Evolutionary conservation across 2,888 invertebrate genomes (phyloP), one percentile per base, ranked within the genome.

Genomic region (Bombylius discolor): DNA sequence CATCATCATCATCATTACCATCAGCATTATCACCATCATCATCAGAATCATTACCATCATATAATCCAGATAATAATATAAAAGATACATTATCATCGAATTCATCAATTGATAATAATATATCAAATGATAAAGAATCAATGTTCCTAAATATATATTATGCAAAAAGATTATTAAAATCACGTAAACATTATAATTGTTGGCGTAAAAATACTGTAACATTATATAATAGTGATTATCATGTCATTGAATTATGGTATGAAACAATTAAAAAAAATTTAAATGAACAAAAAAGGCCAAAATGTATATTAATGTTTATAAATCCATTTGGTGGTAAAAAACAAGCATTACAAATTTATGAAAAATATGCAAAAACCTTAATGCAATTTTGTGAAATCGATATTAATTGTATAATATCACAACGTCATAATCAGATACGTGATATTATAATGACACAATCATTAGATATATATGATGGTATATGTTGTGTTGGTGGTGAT

Each of bases 401-500:
- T 64, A 79, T 80, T 23, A 82, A 79, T 55, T 79, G 84, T 60
- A 77, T 83, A 53, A 77, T 84, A 42, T 89, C 90, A 0, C 82
- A 88, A 67, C 75, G 87, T 57, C 81, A 84, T 31, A 84, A 87
- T 68, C 89, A 90, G 72, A 88, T 89, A 42, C 79, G 81, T 44
- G 88, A 90, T 66, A 79, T 79, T 32, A 62, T 73, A 4, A 70
- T 88, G 51, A 76, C 74, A 56, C 77, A 78, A 56, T 78, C 79
- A 65, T 69, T 82, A 58, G 80, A 83, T 59, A 73, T 74, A 62
- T 80, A 77, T 62, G 79, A 84, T 74, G 87, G 85, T 1, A 77
- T 90, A 31, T 83, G 86, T 23, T 86, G 87, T 70, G 85, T 92
- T 9, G 92, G 92, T 1, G 92, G 92, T 1, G 92, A 93, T 71